Conservation (phyloP, 2,113 vertebrate genomes). For the Rhizomys pruinosus region DNA sequence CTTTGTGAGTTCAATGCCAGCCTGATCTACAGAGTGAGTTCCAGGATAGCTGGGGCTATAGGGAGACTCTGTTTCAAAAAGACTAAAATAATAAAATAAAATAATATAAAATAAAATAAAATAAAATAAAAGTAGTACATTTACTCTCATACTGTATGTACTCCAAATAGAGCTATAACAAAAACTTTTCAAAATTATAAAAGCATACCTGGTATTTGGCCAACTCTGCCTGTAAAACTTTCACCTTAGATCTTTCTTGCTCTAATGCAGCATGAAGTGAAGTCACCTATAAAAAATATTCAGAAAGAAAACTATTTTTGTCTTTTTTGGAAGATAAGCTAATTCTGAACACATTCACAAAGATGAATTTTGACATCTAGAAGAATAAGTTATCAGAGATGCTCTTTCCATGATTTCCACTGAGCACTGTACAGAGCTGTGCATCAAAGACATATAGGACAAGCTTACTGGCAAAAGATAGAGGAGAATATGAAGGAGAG, state of each 20-base stretch:
- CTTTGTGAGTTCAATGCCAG: too few species aligned
- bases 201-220: constrained; percentile 93
- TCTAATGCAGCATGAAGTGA: constrained; percentile 93
- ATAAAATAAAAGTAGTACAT: constrained; percentile 36
- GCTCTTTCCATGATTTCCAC: constrained; percentile 2
- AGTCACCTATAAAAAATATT: constrained; percentile 87
- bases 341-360: constrained; percentile 41
- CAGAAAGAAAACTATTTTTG: constrained; percentile 31
- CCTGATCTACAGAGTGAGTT: too few species aligned
- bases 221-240: constrained; percentile 93
- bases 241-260: constrained; percentile 96
- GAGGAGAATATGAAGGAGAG: background rate
- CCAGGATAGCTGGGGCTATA: too few species aligned
- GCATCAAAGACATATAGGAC: background rate
- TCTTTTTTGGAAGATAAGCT: constrained; percentile 5
- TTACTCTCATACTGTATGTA: constrained; percentile 50
- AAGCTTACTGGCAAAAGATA: background rate
- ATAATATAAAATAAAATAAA: background rate
- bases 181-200: constrained; percentile 56
- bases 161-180: constrained; percentile 28
- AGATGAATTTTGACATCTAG: constrained; percentile 26
- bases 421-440: constrained; percentile 15
- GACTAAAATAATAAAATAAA: too few species aligned
- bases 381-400: background rate
- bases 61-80: too few species aligned